A percentile compares a stretch with the other conserved stretches of the same genome.
Evolutionary conservation across 2,113 vertebrate genomes (phyloP).

Genomic region (Cathartes aura): DNA sequence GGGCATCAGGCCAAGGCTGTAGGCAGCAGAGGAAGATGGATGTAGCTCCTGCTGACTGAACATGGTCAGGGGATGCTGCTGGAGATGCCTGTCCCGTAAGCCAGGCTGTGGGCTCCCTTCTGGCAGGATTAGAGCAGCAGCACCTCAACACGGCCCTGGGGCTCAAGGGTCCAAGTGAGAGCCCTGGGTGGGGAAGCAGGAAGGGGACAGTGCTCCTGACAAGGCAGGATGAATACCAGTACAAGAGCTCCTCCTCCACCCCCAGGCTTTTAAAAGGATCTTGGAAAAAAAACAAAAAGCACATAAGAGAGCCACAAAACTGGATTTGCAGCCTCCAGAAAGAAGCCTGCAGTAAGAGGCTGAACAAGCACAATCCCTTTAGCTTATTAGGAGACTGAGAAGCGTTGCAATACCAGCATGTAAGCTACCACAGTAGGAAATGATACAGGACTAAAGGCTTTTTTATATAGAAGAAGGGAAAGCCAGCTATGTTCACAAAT

Average conservation of each 20-base stretch:
- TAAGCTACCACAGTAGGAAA: neutral
- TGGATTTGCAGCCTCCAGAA: slow-evolving; percentile 31
- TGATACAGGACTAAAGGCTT: neutral
- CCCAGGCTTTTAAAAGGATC: neutral
- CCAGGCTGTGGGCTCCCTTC: neutral
- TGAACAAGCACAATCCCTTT: slow-evolving; percentile 49
- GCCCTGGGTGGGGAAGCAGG: neutral
- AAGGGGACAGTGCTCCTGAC: neutral
- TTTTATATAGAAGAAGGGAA: neutral
- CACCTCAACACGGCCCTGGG: neutral
- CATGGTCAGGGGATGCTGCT: neutral
- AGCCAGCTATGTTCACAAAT: neutral
- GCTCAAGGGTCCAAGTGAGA: neutral
- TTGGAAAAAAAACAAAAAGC: neutral
- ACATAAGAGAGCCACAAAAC: neutral
- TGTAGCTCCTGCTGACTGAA: neutral
- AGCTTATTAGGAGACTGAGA: slow-evolving; percentile 7
- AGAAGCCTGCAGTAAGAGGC: slow-evolving; percentile 9
- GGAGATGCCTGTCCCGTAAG: neutral
- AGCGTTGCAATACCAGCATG: neutral
- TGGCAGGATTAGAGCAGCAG: neutral
- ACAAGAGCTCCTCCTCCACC: neutral
- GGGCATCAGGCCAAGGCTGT: neutral
- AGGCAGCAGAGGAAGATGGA: neutral
- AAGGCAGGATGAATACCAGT: neutral